These are phyloP conservation scores for Globicephala melas DNA, from an alignment of 2,113 vertebrate species.

Conservation along the genomic window DNA sequence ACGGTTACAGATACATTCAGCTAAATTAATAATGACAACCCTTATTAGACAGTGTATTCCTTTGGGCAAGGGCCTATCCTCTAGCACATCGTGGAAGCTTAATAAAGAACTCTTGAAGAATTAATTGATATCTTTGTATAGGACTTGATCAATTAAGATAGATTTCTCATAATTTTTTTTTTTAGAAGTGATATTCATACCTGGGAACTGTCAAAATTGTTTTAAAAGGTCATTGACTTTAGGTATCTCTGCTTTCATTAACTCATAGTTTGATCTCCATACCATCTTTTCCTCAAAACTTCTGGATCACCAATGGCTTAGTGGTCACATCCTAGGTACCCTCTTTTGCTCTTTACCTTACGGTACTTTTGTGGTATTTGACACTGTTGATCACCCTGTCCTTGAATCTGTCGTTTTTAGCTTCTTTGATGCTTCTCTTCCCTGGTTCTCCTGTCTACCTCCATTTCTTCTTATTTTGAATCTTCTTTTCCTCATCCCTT, in stretches of 20 bases:
- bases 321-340: not conserved
- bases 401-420: not conserved
- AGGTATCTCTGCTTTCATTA: not conserved
- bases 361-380: not conserved
- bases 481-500: not conserved
- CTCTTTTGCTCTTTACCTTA: not conserved
- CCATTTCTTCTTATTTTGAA: not conserved
- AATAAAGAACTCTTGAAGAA: not conserved
- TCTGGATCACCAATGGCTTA: not conserved
- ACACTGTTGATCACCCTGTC: not conserved
- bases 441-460: not conserved
- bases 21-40: not conserved
- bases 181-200: not conserved
- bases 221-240: not conserved
- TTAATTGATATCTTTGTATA: not conserved
- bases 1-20: not conserved
- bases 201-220: not conserved
- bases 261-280: not conserved
- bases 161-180: not conserved
- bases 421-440: not conserved
- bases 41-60: not conserved
- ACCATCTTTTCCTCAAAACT: not conserved
- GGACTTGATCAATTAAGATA: constrained; percentile 10
- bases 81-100: not conserved
- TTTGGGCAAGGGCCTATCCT: not conserved